phyloP scores from a whole-genome alignment of 2,888 invertebrate species.

The Pocota personata region DNA sequence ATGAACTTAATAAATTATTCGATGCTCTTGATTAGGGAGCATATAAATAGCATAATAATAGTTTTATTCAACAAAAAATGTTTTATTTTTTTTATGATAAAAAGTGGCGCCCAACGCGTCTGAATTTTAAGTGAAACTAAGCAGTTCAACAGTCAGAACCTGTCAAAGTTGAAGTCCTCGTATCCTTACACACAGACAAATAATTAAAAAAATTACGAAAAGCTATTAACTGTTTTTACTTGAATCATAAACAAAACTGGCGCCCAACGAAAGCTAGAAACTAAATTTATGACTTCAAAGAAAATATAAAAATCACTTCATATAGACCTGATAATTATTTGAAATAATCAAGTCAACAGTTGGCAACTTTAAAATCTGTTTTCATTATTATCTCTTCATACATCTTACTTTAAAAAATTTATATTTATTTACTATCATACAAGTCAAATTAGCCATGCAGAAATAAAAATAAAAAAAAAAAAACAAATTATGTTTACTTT shows the following conservation, averaged over 20 bases:
- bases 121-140: too few species aligned
- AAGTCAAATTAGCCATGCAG: conserved; percentile 55
- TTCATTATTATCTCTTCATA: not conserved
- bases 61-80: too few species aligned
- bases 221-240: too few species aligned
- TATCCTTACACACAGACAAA: too few species aligned
- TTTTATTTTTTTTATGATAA: too few species aligned
- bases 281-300: conserved; percentile 4
- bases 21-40: too few species aligned
- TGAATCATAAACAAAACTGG: not conserved
- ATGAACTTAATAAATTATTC: too few species aligned
- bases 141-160: too few species aligned
- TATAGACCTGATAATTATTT: conserved; percentile 19
- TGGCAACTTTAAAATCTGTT: not conserved
- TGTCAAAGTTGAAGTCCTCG: too few species aligned
- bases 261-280: not conserved
- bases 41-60: too few species aligned
- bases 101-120: too few species aligned
- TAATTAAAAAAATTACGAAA: too few species aligned
- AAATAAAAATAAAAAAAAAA: conserved; percentile 28
- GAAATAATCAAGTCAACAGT: not conserved
- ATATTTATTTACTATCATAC: conserved; percentile 2
- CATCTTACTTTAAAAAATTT: conserved; percentile 1
- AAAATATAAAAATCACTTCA: conserved; percentile 55
- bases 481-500: not conserved